phyloP scores from a whole-genome alignment of 2,113 vertebrate genomes.

The Leiothrix lutea region DNA sequence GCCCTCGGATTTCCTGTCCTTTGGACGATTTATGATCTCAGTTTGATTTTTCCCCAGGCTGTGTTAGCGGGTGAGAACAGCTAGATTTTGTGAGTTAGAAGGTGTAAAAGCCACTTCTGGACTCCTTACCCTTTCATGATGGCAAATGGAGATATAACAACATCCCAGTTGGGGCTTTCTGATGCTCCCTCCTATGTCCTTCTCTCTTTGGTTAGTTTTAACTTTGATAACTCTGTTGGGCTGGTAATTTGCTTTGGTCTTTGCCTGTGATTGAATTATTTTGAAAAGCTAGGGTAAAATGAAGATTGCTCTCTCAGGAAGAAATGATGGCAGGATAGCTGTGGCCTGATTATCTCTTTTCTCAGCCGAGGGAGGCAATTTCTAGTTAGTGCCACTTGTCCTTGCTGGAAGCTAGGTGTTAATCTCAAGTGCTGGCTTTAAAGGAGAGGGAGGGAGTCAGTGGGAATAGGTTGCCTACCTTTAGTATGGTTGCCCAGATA shows the following conservation, averaged over 20 bases:
- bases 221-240: neutral
- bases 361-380: rapidly evolving
- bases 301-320: neutral
- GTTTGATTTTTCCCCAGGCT: neutral
- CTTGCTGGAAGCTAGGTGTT: neutral
- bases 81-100: neutral
- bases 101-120: neutral
- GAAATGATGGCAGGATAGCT: neutral
- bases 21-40: neutral
- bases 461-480: neutral
- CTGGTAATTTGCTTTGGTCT: neutral
- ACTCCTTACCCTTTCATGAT: neutral
- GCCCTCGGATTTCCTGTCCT: neutral
- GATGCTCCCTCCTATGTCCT: neutral
- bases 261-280: neutral
- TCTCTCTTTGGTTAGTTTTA: neutral
- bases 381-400: neutral
- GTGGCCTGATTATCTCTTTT: neutral
- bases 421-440: neutral
- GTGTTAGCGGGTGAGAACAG: neutral
- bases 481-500: neutral
- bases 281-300: neutral
- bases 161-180: neutral
- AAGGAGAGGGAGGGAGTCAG: neutral
- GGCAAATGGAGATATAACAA: neutral